A percentile compares a stretch with the other conserved stretches of the same genome.
phyloP scores from a whole-genome alignment of 1,140 invertebrate genomes.

The Drosophila ananassae region DNA sequence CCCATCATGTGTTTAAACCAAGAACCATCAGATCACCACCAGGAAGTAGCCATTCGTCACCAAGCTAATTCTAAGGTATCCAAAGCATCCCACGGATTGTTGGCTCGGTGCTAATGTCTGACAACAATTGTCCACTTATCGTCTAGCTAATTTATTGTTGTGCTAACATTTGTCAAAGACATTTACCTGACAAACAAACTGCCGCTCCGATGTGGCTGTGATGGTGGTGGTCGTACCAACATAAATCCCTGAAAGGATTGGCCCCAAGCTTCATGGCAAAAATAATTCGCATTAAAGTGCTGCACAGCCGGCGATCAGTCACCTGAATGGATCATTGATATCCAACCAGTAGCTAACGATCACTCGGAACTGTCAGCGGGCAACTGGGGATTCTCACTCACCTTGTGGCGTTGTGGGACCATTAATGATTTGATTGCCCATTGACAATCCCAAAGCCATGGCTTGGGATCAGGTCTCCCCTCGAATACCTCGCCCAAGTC shows the following conservation, averaged over 20 bases:
- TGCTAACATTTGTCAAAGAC: slow-evolving; percentile 34
- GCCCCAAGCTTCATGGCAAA: not conserved
- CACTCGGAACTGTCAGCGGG: slow-evolving; percentile 32
- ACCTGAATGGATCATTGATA: slow-evolving; percentile 29
- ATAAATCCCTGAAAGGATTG: slow-evolving; percentile 49
- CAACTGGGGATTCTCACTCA: slow-evolving; percentile 45
- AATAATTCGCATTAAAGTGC: slow-evolving; percentile 16
- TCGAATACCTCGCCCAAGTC: slow-evolving; percentile 18
- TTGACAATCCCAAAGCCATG: slow-evolving; percentile 45
- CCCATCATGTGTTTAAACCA: slow-evolving; percentile 6
- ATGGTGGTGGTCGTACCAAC: slow-evolving; percentile 12
- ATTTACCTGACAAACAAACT: slow-evolving; percentile 43
- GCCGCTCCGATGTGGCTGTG: not conserved
- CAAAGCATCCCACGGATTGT: slow-evolving; percentile 40
- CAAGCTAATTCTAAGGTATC: slow-evolving; percentile 24
- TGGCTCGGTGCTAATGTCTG: slow-evolving; percentile 28
- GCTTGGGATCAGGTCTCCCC: slow-evolving; percentile 15
- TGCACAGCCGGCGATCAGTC: slow-evolving; percentile 9
- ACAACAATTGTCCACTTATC: slow-evolving; percentile 71
- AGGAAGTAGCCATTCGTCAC: slow-evolving; percentile 20
- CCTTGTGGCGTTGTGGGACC: slow-evolving; percentile 29
- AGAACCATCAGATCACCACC: slow-evolving; percentile 31
- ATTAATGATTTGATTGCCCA: slow-evolving; percentile 51
- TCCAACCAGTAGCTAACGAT: slow-evolving; percentile 20
- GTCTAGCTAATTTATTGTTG: slow-evolving; percentile 53